phyloP scores from a whole-genome alignment of 2,888 invertebrate genomes.

The Drosophila histrio region DNA sequence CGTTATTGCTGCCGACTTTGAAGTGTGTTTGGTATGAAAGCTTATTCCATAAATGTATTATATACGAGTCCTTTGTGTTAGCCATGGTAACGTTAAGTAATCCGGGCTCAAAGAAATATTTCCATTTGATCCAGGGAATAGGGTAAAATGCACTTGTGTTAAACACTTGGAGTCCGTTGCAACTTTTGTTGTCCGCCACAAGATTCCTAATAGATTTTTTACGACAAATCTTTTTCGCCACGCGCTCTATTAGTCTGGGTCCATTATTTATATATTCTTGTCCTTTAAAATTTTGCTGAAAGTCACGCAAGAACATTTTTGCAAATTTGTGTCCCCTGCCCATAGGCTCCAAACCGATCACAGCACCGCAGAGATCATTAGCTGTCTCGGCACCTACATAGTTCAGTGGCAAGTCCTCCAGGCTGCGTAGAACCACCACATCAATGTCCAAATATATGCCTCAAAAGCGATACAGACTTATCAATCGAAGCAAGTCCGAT shows the following conservation, averaged over 20 bases:
- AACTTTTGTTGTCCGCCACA: slow-evolving; percentile 84
- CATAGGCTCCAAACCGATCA: slow-evolving; percentile 86
- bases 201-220: slow-evolving; percentile 85
- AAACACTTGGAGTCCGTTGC: slow-evolving; percentile 87
- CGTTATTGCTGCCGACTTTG: slow-evolving; percentile 71
- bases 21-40: slow-evolving; percentile 62
- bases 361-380: slow-evolving; percentile 86
- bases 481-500: slow-evolving; percentile 80
- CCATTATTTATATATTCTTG: slow-evolving; percentile 85
- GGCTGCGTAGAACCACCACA: slow-evolving; percentile 87
- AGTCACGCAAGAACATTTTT: slow-evolving; percentile 85
- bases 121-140: slow-evolving; percentile 86
- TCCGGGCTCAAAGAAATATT: slow-evolving; percentile 85
- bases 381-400: slow-evolving; percentile 85
- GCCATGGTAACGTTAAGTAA: slow-evolving; percentile 81
- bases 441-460: slow-evolving; percentile 92
- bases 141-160: slow-evolving; percentile 88
- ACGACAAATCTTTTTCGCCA: slow-evolving; percentile 85
- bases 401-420: slow-evolving; percentile 63
- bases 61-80: slow-evolving; percentile 70
- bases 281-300: slow-evolving; percentile 85
- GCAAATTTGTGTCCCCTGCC: slow-evolving; percentile 86
- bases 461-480: slow-evolving; percentile 89
- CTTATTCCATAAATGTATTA: slow-evolving; percentile 82
- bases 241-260: slow-evolving; percentile 87